Base-by-base conservation (phyloP, 2,888 invertebrate species). In the Ceramica pisi region DNA sequence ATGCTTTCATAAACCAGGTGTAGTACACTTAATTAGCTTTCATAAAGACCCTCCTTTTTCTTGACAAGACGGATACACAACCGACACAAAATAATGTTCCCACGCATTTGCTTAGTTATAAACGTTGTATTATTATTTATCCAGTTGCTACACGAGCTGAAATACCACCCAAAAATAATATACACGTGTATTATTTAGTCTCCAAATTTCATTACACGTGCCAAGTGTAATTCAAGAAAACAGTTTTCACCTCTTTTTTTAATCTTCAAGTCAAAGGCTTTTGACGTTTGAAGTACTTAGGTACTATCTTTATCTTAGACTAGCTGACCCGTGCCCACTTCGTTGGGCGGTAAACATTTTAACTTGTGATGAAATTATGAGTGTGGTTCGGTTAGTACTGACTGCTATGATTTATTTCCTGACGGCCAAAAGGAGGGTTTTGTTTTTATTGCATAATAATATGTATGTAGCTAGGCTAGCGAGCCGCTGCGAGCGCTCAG, bases 151-250 rank as follows among this genome's bases (percentile, higher is more conserved):
- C 23, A 71, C 46, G 23, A 50, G 50, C 16, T 44, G 38, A 46
- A 44, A 46, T 59, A 31, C 26, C 7, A 59, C 56, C 6, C 19
- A 50, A 69, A 4, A 56, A 46, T n/a, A 16, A 46, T 23, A 21
- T 19, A 50, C 51, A 48, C 48, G 14, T 48, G 23, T 68, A 23
- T 16, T 12, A 35, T 10, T 23, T 19, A 55, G 23, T 56, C 50
- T 14, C n/a, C 14, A 19, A 44, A 77, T 6, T 23, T 57, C 16
- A 8, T 55, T 65, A 72, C 55, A 60, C 38, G 55, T 46, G 53
- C 23, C 9, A 9, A 26, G 21, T 59, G 38, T 50, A 41, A 73
- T 50, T 55, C 19, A 74, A 75, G 59, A 74, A 80, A 55, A 51
- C 2, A 21, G 3, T 59, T 38, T 53, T 50, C 51, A n/a, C 16